A percentile compares a stretch with the other conserved stretches of the same genome.
Conservation (phyloP, 2,888 invertebrate species). For the Drosophila anomelani region DNA sequence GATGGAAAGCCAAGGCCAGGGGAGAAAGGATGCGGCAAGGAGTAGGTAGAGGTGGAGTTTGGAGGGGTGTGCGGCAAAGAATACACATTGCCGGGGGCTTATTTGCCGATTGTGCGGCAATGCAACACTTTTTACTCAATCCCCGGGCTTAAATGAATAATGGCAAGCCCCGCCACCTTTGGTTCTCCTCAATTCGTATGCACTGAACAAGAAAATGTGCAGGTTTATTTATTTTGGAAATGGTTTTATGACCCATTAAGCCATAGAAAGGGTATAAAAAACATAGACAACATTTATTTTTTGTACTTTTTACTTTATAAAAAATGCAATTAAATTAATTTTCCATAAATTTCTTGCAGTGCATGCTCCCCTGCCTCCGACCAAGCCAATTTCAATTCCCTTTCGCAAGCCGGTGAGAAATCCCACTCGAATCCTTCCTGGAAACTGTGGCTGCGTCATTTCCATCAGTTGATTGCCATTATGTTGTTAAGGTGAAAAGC, state of each 20-base stretch:
- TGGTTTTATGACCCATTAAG: background rate
- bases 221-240: background rate
- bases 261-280: too few relatives aligned
- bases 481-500: slow-evolving; percentile 74
- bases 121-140: slow-evolving; percentile 65
- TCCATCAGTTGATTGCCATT: slow-evolving; percentile 77
- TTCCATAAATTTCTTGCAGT: background rate
- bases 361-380: slow-evolving; percentile 2
- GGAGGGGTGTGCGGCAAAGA: background rate
- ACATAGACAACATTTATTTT: too few relatives aligned
- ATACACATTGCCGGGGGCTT: slow-evolving; percentile 54
- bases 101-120: slow-evolving; percentile 60
- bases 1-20: slow-evolving; percentile 5
- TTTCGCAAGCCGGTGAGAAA: slow-evolving; percentile 22
- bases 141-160: slow-evolving; percentile 72
- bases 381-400: slow-evolving; percentile 45
- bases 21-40: slow-evolving; percentile 8
- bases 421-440: slow-evolving; percentile 38
- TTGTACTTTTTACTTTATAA: too few relatives aligned
- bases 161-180: slow-evolving; percentile 47
- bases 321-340: too few relatives aligned
- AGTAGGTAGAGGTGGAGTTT: background rate
- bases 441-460: slow-evolving; percentile 59
- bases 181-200: background rate
- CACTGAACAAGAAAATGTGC: background rate